Evolutionary conservation across 2,888 invertebrate species (phyloP), one percentile per base, ranked within the genome.

Genomic region (Artemia sinica): DNA sequence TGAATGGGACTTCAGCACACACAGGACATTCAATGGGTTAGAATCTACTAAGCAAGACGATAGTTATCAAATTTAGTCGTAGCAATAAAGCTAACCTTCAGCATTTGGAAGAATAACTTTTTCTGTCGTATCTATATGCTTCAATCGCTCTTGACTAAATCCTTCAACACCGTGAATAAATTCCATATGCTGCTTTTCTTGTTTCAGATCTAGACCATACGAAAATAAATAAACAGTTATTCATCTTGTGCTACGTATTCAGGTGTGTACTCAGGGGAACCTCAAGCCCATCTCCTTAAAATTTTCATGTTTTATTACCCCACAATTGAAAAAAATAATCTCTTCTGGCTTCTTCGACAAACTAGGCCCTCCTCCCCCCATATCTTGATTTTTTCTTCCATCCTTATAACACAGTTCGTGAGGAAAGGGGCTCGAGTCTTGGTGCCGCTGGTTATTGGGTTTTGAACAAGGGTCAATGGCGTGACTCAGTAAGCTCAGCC

Each of bases 31-130:
- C 14, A 52, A 14, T 66, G 13, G 63, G 8, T 68, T n/a, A 18
- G 11, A 65, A 11, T n/a, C 12, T 12, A 66, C 0, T 12, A 63
- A 10, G 2, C 3, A 18, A 68, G 52, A 28, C n/a, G 51, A 28
- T 66, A 18, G 58, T 48, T 51, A n/a, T 48, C 49, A 66, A 9
- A 58, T n/a, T 50, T 41, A 28, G 11, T 14, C 48, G n/a, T 66
- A 49, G 49, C 12, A 66, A 13, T 50, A n/a, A 51, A 11, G 52
- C 48, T n/a, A n/a, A 90, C 90, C 89, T 87, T 89, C 83, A 76
- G 89, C 87, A 76, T 87, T 88, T 71, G 90, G 91, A 75, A 91
- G 84, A 73, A 88, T 82, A 75, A 85, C 84, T 82, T 90, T 91
- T 82, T 89, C 89, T 76, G 84, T 81, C 71, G 89, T 89, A 76